These are phyloP conservation scores for Halocynthia aurantium DNA, from an alignment of 23 tunicate genomes.

Conservation along the genomic window DNA sequence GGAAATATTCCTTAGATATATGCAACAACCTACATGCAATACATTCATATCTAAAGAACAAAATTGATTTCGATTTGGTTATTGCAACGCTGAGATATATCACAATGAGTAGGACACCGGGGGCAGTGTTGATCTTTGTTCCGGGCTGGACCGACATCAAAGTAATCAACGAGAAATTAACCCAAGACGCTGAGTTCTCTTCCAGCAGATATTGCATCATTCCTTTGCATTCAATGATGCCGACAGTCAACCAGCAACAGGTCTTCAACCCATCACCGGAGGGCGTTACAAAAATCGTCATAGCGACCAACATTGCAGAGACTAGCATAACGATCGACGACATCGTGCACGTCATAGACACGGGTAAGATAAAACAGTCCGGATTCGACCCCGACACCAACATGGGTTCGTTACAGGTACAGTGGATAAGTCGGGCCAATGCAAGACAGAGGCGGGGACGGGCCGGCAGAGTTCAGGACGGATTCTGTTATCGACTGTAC, in stretches of 20 bases:
- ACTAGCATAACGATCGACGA: constrained; percentile 89
- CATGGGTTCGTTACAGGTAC: constrained; percentile 34
- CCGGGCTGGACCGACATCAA: constrained; percentile 89
- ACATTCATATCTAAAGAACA: constrained; percentile 59
- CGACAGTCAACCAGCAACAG: constrained; percentile 60
- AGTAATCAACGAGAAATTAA: constrained; percentile 27
- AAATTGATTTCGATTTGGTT: constrained; percentile 42
- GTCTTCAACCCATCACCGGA: constrained; percentile 69
- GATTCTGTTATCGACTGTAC: constrained; percentile 62
- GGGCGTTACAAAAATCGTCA: constrained; percentile 82
- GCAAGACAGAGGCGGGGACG: constrained; percentile 74
- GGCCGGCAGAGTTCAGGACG: constrained; percentile 82
- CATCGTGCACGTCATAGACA: constrained; percentile 75
- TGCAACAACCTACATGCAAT: constrained; percentile 41
- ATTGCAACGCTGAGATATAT: constrained; percentile 43
- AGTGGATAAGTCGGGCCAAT: constrained; percentile 69
- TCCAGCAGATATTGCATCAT: constrained; percentile 35
- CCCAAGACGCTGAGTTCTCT: constrained; percentile 35
- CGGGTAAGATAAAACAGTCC: constrained; percentile 65
- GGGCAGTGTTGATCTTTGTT: constrained; percentile 67
- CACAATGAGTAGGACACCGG: constrained; percentile 12
- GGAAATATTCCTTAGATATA: constrained; percentile 10
- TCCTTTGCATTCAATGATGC: constrained; percentile 89
- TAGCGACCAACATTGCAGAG: constrained; percentile 93
- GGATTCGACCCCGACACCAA: constrained; percentile 51